Evolutionary conservation across 2,888 invertebrate genomes (phyloP).

Genomic region (Acrobasis consociella): DNA sequence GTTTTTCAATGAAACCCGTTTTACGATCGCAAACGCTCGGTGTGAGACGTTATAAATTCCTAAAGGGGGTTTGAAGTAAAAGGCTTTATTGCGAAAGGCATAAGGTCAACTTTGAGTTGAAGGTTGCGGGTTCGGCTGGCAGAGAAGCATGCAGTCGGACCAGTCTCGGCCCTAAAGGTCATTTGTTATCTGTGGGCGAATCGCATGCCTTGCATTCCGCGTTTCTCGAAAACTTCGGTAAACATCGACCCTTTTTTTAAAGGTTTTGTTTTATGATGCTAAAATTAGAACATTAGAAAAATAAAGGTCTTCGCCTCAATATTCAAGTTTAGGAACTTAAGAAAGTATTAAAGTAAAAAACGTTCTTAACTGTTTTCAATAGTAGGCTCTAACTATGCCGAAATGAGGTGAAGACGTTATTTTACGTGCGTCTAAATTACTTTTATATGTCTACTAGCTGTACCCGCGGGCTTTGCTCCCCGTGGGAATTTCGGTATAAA

Average conservation of each 20-base stretch:
- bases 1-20: slow-evolving; percentile 44
- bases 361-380: no score
- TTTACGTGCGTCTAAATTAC: no score
- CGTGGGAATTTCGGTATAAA: no score
- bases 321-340: no score
- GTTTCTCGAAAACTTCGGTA: slow-evolving; percentile 27
- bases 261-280: background rate
- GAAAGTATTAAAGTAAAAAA: no score
- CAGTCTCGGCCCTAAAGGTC: slow-evolving; percentile 74
- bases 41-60: slow-evolving; percentile 59
- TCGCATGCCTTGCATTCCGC: slow-evolving; percentile 52
- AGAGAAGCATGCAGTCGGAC: slow-evolving; percentile 70
- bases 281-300: background rate
- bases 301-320: no score
- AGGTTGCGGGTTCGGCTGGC: slow-evolving; percentile 20
- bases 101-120: slow-evolving; percentile 27
- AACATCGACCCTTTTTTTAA: background rate
- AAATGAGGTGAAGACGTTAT: no score
- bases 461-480: no score
- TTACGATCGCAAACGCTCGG: slow-evolving; percentile 46
- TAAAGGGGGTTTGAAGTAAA: slow-evolving; percentile 28
- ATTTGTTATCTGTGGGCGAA: slow-evolving; percentile 66
- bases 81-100: slow-evolving; percentile 27
- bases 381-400: no score
- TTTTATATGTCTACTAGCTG: no score